Conservation (phyloP, 2,113 vertebrate species). For the Apteryx mantelli region DNA sequence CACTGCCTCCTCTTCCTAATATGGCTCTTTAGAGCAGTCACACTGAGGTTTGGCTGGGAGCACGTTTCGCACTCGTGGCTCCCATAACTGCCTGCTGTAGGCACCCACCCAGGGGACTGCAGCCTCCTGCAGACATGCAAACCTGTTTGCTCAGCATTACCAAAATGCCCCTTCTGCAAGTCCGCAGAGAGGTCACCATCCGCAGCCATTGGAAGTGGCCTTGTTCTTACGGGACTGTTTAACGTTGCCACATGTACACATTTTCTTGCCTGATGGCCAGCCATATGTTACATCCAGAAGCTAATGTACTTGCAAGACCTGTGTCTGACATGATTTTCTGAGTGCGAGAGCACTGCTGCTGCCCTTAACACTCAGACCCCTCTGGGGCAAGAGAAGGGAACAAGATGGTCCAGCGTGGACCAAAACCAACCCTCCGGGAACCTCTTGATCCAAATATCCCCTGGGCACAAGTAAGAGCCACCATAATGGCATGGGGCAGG, state of each 20-base stretch:
- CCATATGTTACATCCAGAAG: background rate
- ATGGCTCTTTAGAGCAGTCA: background rate
- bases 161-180: background rate
- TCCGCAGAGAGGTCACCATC: background rate
- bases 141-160: background rate
- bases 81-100: background rate
- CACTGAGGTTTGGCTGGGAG: background rate
- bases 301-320: background rate
- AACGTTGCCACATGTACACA: accelerated
- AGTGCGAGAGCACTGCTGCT: background rate
- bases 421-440: background rate
- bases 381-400: too few species aligned
- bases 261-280: background rate
- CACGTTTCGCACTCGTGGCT: background rate
- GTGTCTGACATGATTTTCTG: accelerated
- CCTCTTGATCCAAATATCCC: background rate
- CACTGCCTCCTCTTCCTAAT: background rate
- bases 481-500: too few species aligned
- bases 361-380: background rate
- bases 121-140: background rate
- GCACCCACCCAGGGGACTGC: background rate
- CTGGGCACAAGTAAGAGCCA: accelerated
- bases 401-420: too few species aligned
- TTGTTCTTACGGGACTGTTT: too few species aligned
- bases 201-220: background rate